A percentile compares a stretch with the other conserved stretches of the same genome.
Conservation (phyloP, 2,888 invertebrate species). For the Melinaea marsaeus region DNA sequence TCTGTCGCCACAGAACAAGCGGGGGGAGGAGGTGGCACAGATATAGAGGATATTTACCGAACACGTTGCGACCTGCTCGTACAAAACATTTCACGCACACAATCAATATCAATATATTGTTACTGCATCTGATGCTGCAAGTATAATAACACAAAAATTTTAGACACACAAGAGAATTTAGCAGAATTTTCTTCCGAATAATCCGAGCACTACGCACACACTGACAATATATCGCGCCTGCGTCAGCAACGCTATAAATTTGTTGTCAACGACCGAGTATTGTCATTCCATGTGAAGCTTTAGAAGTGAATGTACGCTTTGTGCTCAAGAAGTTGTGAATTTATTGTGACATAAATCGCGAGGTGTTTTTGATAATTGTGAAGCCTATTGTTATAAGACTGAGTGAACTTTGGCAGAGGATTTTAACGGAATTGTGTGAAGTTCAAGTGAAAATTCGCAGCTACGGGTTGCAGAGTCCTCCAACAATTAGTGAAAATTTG, state of each 20-base stretch:
- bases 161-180: slow-evolving; percentile 48
- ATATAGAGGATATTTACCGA: slow-evolving; percentile 34
- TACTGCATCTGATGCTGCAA: slow-evolving; percentile 28
- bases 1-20: slow-evolving; percentile 30
- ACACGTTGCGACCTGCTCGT: slow-evolving; percentile 50
- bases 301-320: slow-evolving; percentile 48
- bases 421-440: slow-evolving; percentile 42
- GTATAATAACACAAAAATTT: slow-evolving; percentile 38
- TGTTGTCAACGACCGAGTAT: slow-evolving; percentile 34
- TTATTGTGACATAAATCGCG: slow-evolving; percentile 66
- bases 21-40: slow-evolving; percentile 41
- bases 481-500: slow-evolving; percentile 55
- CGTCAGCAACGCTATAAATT: slow-evolving; percentile 47
- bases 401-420: slow-evolving; percentile 35
- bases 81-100: slow-evolving; percentile 44
- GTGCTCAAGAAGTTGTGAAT: slow-evolving; percentile 60
- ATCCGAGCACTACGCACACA: slow-evolving; percentile 53
- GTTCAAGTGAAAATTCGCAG: slow-evolving; percentile 49
- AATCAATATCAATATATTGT: no score
- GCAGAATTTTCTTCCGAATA: slow-evolving; percentile 56
- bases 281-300: slow-evolving; percentile 49
- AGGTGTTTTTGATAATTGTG: slow-evolving; percentile 22
- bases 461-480: slow-evolving; percentile 43
- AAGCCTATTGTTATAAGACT: slow-evolving; percentile 33
- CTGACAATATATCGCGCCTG: slow-evolving; percentile 38